Evolutionary conservation across 2,113 vertebrate species (phyloP).

Genomic region (Ia io): DNA sequence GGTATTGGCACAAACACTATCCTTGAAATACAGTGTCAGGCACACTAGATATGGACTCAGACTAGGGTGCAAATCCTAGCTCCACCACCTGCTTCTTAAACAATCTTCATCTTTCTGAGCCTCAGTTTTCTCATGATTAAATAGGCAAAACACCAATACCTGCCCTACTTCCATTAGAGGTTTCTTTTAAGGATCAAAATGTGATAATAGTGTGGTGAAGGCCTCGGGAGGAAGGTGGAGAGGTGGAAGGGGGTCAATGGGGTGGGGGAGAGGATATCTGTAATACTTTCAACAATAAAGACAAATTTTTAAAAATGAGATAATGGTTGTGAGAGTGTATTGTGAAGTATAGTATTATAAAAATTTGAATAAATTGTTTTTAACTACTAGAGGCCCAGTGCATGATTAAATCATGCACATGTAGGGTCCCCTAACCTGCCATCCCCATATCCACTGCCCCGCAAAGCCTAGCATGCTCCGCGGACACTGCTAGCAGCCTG

Average conservation of each 20-base stretch:
- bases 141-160: not conserved
- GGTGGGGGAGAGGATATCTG: no score
- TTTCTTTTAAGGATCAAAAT: not conserved
- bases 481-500: no score
- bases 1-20: not conserved
- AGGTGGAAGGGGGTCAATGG: no score
- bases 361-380: not conserved
- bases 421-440: no score
- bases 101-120: not conserved
- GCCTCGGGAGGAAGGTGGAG: no score
- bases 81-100: not conserved
- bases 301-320: not conserved
- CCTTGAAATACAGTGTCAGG: not conserved
- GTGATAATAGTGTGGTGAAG: not conserved
- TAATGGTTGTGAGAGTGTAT: not conserved
- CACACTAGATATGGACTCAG: not conserved
- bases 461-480: no score
- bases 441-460: no score
- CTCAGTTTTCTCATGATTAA: not conserved
- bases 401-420: no score
- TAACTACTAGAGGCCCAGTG: not conserved
- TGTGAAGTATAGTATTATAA: not conserved
- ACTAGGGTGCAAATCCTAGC: not conserved
- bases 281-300: no score
- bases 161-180: not conserved